Evolutionary conservation across 2,888 invertebrate species (phyloP), one percentile per base, ranked within the genome.

Genomic region (Steinernema scapterisci): DNA sequence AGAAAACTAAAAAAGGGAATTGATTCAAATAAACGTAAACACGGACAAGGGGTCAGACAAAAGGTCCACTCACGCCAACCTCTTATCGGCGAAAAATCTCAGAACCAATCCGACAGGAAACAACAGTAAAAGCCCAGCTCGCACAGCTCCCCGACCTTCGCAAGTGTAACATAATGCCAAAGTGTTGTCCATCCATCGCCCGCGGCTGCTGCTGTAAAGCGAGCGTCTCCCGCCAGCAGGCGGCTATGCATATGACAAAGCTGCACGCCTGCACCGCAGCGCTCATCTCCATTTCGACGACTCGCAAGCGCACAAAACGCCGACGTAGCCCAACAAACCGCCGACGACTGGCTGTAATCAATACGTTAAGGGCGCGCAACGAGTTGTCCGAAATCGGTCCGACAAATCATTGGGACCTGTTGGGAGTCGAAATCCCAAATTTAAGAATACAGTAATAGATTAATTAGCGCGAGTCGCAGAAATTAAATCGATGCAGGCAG

Each of bases 101-200:
- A 48, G 5, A 5, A 48, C 48, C 19, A 13, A 48, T 16, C 48
- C 16, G n/a, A 63, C 31, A 27, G 31, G 31, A 25, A 63, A 27
- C 25, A 16, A 21, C 27, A 63, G 52, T 11, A 52, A 23, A 52
- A 52, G n/a, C 27, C 1, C 6, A 31, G 25, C 27, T 16, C 27
- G 31, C 16, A 16, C 31, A 5, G 63, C 2, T 7, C 5, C 27
- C 63, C 38, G 38, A 38, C 38, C 38, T 38, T 9, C 38, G 3
- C 31, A 16, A 31, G 63, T 63, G 63, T 63, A 63, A 63, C 63
- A 63, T 21, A 54, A 54, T 63, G 63, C 63, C 63, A 31, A 31
- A 63, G 6, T 31, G 63, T 63, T 31, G 48, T 48, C 48, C 48
- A 48, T 44, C 48, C 19, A 16, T 19, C 3, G 54, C 25, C 21